Evolutionary conservation across 1,140 invertebrate species (phyloP).

Genomic region (Triops cancriformis): DNA sequence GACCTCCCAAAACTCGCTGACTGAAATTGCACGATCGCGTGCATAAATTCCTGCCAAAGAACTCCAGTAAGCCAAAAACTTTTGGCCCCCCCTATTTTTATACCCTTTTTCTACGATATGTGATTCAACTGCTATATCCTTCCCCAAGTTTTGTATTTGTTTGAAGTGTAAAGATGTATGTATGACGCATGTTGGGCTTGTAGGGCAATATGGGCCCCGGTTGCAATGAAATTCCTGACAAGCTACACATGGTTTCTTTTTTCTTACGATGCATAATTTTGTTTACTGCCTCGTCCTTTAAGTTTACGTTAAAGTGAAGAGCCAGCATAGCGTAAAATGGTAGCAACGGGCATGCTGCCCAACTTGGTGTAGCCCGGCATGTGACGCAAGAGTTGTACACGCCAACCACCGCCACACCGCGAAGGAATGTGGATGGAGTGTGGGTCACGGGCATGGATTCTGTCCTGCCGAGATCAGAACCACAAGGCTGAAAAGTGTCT

Average conservation of each 20-base stretch:
- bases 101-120: background rate
- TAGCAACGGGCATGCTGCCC: background rate
- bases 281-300: background rate
- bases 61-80: background rate
- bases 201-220: background rate
- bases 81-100: background rate
- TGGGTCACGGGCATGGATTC: slow-evolving; percentile 3
- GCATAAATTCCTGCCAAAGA: background rate
- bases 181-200: background rate
- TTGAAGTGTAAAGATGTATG: background rate
- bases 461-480: background rate
- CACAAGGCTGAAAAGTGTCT: background rate
- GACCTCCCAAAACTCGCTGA: background rate
- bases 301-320: background rate
- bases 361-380: background rate
- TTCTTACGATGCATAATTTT: background rate
- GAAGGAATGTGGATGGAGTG: slow-evolving; percentile 7
- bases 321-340: background rate
- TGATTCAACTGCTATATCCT: background rate
- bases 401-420: background rate
- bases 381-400: background rate
- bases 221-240: background rate
- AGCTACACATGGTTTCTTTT: background rate
- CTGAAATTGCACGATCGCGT: background rate
- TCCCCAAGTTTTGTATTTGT: background rate